Evolutionary conservation across 2,888 invertebrate genomes (phyloP), one percentile per base, ranked within the genome.

Genomic region (Troides oblongomaculatus): DNA sequence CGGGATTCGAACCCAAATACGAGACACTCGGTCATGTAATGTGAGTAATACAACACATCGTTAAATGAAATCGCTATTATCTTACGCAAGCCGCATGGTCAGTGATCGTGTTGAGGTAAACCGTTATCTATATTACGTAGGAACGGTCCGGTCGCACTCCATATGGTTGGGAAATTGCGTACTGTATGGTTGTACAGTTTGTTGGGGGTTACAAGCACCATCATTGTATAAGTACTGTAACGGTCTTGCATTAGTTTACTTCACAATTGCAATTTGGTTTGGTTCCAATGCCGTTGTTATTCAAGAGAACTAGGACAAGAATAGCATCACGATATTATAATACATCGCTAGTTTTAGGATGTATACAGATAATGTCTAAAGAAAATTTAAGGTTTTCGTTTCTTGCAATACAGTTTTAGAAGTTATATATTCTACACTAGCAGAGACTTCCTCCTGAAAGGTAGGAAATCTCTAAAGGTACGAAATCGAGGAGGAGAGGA

Each of bases 91-190:
- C 66, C 50, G 46, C 63, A 30, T 59, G 58, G 66, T 25, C 39
- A 43, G 10, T 50, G 68, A 70, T 66, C 62, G 62, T 46, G 66
- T 43, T 50, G 60, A 50, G 59, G 30, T 7, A 18, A 53, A 63
- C 70, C 70, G 70, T 66, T 70, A 70, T 46, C 36, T 64, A 43
- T 57, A 36, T 65, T 76, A 76, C 74, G 71, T 75, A 74, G 63
- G 62, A 66, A 69, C 75, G 71, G 73, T 60, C 70, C 62, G 74
- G 73, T 77, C 71, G 64, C 74, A 80, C 74, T 78, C 80, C 79
- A 78, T 69, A 80, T 80, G 76, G 62, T 69, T 70, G 67, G 72
- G 71, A 75, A 78, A 81, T 77, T 74, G 71, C 50, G 39, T 70
- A 39, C 69, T 18, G 36, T 59, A 25, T 25, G 62, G 12, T 25